These are phyloP conservation scores for Hydrocynus forskahlii DNA, from an alignment of 2,797 vertebrate species.

Conservation along the genomic window DNA sequence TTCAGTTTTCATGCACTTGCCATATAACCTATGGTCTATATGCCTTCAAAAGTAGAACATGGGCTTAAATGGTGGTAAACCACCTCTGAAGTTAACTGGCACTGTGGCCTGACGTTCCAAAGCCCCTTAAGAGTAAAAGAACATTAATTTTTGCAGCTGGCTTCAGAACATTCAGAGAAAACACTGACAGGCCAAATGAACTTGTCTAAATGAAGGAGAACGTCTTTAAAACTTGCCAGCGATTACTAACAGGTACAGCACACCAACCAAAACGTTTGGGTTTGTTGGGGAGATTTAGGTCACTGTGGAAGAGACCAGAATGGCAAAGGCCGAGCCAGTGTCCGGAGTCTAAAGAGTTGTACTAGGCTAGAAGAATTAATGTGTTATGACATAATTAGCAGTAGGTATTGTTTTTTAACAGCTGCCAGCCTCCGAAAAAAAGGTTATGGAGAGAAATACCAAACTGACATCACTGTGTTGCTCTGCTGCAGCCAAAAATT, in stretches of 20 bases:
- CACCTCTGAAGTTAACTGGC: constrained; percentile 51
- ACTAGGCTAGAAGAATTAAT: constrained; percentile 29
- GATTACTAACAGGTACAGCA: constrained; percentile 61
- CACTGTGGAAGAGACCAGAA: constrained; percentile 21
- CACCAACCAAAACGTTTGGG: constrained; percentile 37
- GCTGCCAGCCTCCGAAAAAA: constrained; percentile 51
- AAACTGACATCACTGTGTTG: constrained; percentile 56
- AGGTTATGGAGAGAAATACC: constrained; percentile 48
- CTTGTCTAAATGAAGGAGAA: constrained; percentile 59
- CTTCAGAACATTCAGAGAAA: constrained; percentile 49
- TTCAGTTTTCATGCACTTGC: constrained; percentile 19
- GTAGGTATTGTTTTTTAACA: constrained; percentile 60
- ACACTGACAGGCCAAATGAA: constrained; percentile 56
- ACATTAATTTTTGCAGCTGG: constrained; percentile 53
- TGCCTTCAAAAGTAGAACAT: constrained; percentile 18
- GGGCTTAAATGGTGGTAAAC: constrained; percentile 45
- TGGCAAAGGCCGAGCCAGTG: constrained; percentile 7
- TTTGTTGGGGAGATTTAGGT: constrained; percentile 45
- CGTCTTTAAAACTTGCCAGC: constrained; percentile 38
- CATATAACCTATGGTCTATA: constrained; percentile 15
- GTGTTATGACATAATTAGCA: constrained; percentile 58
- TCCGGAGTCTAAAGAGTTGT: constrained; percentile 23
- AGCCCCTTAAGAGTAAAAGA: constrained; percentile 40
- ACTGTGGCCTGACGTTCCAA: constrained; percentile 41
- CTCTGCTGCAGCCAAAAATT: constrained; percentile 37